Conservation (phyloP, 2,797 vertebrate species). For the Dallia pectoralis region DNA sequence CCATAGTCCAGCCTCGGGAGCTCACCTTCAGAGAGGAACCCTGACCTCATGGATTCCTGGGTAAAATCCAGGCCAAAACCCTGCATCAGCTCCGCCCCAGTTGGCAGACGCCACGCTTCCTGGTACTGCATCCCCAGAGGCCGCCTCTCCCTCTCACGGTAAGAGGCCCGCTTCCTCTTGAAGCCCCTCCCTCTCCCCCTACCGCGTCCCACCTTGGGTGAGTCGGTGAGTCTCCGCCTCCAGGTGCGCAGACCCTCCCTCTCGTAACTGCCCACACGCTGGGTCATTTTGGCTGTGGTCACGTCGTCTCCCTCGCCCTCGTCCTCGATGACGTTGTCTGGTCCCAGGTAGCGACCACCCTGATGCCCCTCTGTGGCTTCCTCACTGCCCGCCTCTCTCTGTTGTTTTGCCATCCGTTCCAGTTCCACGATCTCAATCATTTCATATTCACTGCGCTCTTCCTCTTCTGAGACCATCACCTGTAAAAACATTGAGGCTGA, state of each 20-base stretch:
- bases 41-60: slow-evolving; percentile 62
- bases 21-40: slow-evolving; percentile 73
- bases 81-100: slow-evolving; percentile 61
- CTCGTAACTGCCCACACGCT: slow-evolving; percentile 18
- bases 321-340: slow-evolving; percentile 47
- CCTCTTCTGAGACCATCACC: slow-evolving; percentile 76
- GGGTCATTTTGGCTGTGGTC: slow-evolving; percentile 52
- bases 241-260: slow-evolving; percentile 53
- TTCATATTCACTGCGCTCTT: slow-evolving; percentile 73
- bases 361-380: slow-evolving; percentile 48
- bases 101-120: slow-evolving; percentile 71
- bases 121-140: slow-evolving; percentile 45
- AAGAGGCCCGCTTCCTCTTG: slow-evolving; percentile 61
- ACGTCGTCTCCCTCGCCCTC: slow-evolving; percentile 51
- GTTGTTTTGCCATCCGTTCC: slow-evolving; percentile 46
- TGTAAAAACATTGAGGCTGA: slow-evolving; percentile 44
- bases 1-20: slow-evolving; percentile 75
- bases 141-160: slow-evolving; percentile 71
- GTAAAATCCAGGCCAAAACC: slow-evolving; percentile 63
- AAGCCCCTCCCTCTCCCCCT: slow-evolving; percentile 67
- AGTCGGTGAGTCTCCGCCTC: slow-evolving; percentile 55
- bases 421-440: slow-evolving; percentile 81
- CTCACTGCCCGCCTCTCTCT: slow-evolving; percentile 51
- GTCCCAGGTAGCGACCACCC: slow-evolving; percentile 51
- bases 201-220: slow-evolving; percentile 46